These are phyloP conservation scores for Pao palembangensis DNA, from an alignment of 2,113 vertebrate species.

Conservation along the genomic window DNA sequence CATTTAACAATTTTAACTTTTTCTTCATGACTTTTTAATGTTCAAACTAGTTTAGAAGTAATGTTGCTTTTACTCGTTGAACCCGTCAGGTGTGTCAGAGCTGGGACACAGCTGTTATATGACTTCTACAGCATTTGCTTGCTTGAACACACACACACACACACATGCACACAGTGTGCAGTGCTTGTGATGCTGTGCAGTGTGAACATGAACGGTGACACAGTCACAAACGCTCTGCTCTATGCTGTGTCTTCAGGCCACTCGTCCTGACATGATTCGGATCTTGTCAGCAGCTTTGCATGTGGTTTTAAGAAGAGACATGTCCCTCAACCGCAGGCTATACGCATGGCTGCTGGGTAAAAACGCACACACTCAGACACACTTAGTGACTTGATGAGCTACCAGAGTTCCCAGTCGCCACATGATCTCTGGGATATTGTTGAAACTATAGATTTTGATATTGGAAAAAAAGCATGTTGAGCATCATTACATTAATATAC, in stretches of 20 bases:
- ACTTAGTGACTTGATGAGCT: constrained; percentile 5
- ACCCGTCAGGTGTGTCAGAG: constrained; percentile 2
- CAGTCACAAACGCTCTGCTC: constrained; percentile 11
- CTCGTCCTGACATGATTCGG: constrained; percentile 93
- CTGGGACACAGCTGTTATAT: not conserved
- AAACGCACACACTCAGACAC: constrained; percentile 31
- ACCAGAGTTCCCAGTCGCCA: constrained; percentile 2
- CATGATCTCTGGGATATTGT: not conserved
- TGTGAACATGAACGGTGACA: not conserved
- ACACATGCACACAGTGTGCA: not conserved
- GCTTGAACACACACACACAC: not conserved
- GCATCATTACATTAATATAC: no score
- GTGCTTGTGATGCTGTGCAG: not conserved
- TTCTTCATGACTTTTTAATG: no score
- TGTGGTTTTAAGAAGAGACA: constrained; percentile 95
- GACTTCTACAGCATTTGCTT: not conserved
- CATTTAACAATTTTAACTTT: no score
- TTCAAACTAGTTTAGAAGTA: no score
- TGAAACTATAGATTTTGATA: not conserved
- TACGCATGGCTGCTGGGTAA: constrained; percentile 97
- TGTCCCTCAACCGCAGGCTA: constrained; percentile 97
- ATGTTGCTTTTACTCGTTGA: constrained; percentile 14
- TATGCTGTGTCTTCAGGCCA: constrained; percentile 78
- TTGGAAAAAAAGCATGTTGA: no score
- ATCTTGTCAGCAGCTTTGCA: constrained; percentile 97